These are phyloP conservation scores for Myodes glareolus DNA, from an alignment of 2,113 vertebrate genomes.

Conservation along the genomic window DNA sequence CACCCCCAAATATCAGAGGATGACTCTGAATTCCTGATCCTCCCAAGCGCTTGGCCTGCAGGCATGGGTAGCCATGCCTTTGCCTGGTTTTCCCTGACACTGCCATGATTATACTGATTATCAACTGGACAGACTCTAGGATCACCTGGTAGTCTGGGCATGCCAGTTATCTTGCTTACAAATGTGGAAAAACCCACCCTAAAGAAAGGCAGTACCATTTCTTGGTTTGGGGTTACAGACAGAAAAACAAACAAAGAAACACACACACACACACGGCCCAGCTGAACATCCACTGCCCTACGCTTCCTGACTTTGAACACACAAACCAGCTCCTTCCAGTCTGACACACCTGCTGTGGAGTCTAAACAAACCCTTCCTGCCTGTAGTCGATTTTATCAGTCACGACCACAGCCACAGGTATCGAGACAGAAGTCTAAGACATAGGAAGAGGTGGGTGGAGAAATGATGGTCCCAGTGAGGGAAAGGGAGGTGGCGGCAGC, in stretches of 20 bases:
- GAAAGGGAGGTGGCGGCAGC: background rate
- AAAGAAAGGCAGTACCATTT: background rate
- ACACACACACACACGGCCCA: no score
- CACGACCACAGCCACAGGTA: background rate
- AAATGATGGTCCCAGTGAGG: background rate
- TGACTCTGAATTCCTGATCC: background rate
- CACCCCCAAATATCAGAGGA: background rate
- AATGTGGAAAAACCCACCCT: background rate
- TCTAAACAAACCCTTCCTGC: background rate
- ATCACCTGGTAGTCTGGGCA: background rate
- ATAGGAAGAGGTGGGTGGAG: background rate
- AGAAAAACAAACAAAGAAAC: background rate
- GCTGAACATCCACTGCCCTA: background rate
- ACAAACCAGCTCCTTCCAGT: background rate
- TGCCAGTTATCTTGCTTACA: background rate
- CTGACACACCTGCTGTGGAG: background rate
- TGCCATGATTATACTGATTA: background rate
- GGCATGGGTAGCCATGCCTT: background rate
- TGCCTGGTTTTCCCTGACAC: background rate
- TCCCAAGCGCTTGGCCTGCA: background rate
- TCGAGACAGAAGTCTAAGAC: background rate
- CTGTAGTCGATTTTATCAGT: background rate
- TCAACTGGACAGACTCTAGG: background rate
- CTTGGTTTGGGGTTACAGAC: background rate
- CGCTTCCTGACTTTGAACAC: background rate